Evolutionary conservation across 2,797 vertebrate species (phyloP), one percentile per base, ranked within the genome.

Genomic region (Protonibea diacanthus): DNA sequence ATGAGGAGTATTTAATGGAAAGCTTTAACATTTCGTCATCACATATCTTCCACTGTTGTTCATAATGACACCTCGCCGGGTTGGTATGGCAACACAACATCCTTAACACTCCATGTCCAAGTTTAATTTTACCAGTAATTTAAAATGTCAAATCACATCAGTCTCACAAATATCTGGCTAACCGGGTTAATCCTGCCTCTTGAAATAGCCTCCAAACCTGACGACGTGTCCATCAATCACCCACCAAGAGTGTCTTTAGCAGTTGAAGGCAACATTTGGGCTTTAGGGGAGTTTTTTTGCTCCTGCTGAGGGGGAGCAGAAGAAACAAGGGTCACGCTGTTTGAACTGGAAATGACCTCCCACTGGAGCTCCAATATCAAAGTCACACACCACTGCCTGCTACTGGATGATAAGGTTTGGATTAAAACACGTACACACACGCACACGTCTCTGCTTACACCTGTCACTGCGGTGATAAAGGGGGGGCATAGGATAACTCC

Each of bases 291-390:
- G 15, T 15, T 40, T 48, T 56, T 52, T 13, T 59, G 49, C 20
- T 60, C 53, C 20, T 55, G 62, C 33, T 25, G n/a, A 56, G 14
- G 49, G 13, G 18, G 33, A 13, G 6, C 4, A 8, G 11, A 25
- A 15, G 64, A 71, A 49, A 69, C 45, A 60, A 10, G 59, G 63
- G 64, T 74, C 73, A 62, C 27, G 33, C 3, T 14, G 66, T 82
- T 68, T 88, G 85, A 91, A 90, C 88, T 86, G 74, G 45, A 77
- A 58, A 78, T 85, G 84, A 88, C 87, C 86, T 71, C 74, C 44
- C 56, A n/a, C 45, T 48, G 5, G 18, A 52, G 48, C 57, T 86
- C 57, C 65, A 78, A 76, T 84, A 84, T 84, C 79, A 81, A 80
- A 84, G 76, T 49, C 62, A 78, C 44, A 82, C 74, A 61, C 59